These are phyloP conservation scores for Cephalopachus bancanus DNA, from an alignment of 2,797 vertebrate genomes.

Conservation along the genomic window DNA sequence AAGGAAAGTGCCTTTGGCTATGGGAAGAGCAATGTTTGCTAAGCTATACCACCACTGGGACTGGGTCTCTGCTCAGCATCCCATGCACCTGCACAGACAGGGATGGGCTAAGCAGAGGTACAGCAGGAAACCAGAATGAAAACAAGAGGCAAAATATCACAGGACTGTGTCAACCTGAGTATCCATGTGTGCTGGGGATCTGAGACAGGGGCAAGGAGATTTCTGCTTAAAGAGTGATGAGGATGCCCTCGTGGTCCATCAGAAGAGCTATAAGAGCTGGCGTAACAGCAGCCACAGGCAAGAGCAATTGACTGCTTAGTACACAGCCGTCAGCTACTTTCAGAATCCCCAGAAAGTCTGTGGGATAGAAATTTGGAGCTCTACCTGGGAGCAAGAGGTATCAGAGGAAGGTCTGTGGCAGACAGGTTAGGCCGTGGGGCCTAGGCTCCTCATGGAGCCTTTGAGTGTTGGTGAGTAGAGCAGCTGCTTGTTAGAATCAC, in stretches of 20 bases:
- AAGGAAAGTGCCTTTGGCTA: not conserved
- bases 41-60: not conserved
- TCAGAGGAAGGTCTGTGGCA: not conserved
- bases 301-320: not conserved
- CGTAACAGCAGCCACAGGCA: not conserved
- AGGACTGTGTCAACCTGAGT: not conserved
- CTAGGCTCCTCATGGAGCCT: not conserved
- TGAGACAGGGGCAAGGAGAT: not conserved
- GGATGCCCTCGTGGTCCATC: not conserved
- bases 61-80: not conserved
- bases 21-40: not conserved
- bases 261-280: not conserved
- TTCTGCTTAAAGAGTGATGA: not conserved
- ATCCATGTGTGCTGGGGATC: not conserved
- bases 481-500: not conserved
- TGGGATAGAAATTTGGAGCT: not conserved
- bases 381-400: not conserved
- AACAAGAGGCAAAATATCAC: not conserved
- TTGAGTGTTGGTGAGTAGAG: not conserved
- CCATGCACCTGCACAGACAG: not conserved
- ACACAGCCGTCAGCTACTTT: not conserved
- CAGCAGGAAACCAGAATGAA: not conserved
- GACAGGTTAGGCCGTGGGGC: not conserved
- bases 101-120: not conserved
- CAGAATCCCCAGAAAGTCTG: not conserved